Base-by-base conservation (phyloP, 1,140 invertebrate genomes). In the Centruroides sculpturatus region DNA sequence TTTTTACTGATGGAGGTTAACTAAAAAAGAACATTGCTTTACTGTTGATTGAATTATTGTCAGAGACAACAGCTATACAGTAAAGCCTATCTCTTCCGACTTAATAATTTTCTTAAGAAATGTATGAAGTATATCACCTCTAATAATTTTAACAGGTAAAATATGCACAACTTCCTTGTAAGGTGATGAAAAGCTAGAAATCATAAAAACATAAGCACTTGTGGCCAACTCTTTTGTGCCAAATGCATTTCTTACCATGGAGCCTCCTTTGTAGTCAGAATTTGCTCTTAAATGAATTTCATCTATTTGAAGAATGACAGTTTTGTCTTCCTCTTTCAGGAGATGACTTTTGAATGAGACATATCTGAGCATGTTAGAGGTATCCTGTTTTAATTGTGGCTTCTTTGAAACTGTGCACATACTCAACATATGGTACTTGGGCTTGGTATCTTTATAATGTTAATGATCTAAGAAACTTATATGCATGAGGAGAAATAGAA, bases 251-350 rank as follows among this genome's bases (percentile, higher is more conserved):
- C 58, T 50, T 36, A 53, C 51, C 41, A 59, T 52, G 46, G 53
- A 53, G 36, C 51, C 50, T 35, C 48, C 50, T 34, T 59, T 59
- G 13, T 49, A 59, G 52, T 59, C 57, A 59, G n/a, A 59, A 59
- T 35, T 52, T 13, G 57, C 41, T 47, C 55, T 60, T 5, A 60
- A n/a, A 55, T 60, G 47, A 35, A 60, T 54, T 48, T 60, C 53
- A 47, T 60, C 59, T 12, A 55, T 47, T 23, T 55, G 34, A 55
- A 60, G 34, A 47, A 13, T 47, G 7, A 60, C 23, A 47, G 13
- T 60, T 35, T 47, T 34, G 4, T 60, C 59, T 7, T 41, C 36
- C 7, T 41, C 7, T 41, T 41, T 41, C n/a, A n/a, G n/a, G n/a
- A n/a, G n/a, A n/a, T n/a, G n/a, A n/a, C n/a, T n/a, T n/a, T n/a